Base-by-base conservation (phyloP, 2,888 invertebrate genomes). In the Lomographa bimaculata region DNA sequence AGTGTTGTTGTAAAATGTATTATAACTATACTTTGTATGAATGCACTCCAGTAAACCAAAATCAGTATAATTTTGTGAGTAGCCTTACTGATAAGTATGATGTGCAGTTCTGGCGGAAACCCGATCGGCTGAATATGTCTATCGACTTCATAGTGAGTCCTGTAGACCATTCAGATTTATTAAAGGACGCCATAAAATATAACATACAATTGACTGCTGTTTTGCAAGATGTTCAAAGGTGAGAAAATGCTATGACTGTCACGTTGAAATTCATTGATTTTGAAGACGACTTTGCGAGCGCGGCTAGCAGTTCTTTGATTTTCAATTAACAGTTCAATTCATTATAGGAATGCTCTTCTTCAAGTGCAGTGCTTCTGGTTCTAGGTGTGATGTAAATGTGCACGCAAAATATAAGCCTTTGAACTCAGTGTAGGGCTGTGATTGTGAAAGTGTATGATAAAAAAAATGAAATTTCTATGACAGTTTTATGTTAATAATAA, bases 181-280 rank as follows among this genome's bases (percentile, higher is more conserved):
- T 1, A 36, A 12, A 4, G 5, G 63, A 1, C 74, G 77, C 0
- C 1, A 36, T 53, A 0, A 39, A 20, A 2, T 32, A 38, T 85
- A 55, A 59, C 0, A 44, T 74, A 3, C 60, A 71, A 29, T 50
- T 78, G 25, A 65, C 70, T 0, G 73, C 72, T 0, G 20, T 85
- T 0, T 64, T 76, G 11, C 57, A 67, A 1, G 60, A 86, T 54
- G 49, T 87, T 0, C 86, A 87, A 47, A 63, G 57, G 86, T 87
- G 55, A 54, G 55, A 37, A 12, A 7, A 5, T 16, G n/a, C 18
- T 18, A 3, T 18, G 18, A 7, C 16, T n/a, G n/a, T n/a, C n/a
- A n/a, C n/a, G n/a, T n/a, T n/a, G n/a, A n/a, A n/a, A n/a, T n/a
- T n/a, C n/a, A n/a, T n/a, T n/a, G n/a, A n/a, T n/a, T n/a, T n/a